Percentiles rank a stretch among this genome's conserved stretches.
Evolutionary conservation across 2,113 vertebrate genomes (phyloP).

Genomic region (Bostrychus sinensis): DNA sequence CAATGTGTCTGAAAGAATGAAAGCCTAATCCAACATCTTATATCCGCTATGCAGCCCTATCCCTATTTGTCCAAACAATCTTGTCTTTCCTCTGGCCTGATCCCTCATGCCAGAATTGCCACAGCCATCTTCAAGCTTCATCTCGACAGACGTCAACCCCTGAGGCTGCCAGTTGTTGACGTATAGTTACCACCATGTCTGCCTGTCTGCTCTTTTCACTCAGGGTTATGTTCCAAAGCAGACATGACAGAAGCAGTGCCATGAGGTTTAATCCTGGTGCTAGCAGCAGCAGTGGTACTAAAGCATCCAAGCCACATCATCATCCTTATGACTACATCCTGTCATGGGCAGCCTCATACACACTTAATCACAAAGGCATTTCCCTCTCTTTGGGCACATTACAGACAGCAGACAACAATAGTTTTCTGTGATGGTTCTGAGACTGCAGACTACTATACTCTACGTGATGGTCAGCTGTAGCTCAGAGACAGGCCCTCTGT

Average conservation of each 20-base stretch:
- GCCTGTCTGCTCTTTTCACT: conserved; percentile 59
- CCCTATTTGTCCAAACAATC: conserved; percentile 65
- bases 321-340: conserved; percentile 53
- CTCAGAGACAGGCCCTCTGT: conserved; percentile 67
- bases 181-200: conserved; percentile 62
- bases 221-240: conserved; percentile 61
- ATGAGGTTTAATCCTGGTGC: conserved; percentile 55
- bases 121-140: conserved; percentile 42
- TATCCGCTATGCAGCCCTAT: conserved; percentile 47
- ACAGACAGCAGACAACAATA: conserved; percentile 37
- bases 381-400: conserved; percentile 38
- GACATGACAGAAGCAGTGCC: conserved; percentile 62
- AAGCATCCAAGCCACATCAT: conserved; percentile 49
- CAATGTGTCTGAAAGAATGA: conserved; percentile 49
- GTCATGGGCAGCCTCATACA: conserved; percentile 42
- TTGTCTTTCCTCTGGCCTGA: conserved; percentile 45
- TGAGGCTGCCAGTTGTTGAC: conserved; percentile 58
- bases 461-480: conserved; percentile 45
- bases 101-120: conserved; percentile 62
- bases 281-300: conserved; percentile 38
- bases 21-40: conserved; percentile 47
- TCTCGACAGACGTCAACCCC: conserved; percentile 52
- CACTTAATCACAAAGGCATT: conserved; percentile 37
- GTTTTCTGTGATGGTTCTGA: conserved; percentile 2
- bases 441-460: not conserved